phyloP scores from a whole-genome alignment of 2,113 vertebrate species.

The Vulpes vulpes region DNA sequence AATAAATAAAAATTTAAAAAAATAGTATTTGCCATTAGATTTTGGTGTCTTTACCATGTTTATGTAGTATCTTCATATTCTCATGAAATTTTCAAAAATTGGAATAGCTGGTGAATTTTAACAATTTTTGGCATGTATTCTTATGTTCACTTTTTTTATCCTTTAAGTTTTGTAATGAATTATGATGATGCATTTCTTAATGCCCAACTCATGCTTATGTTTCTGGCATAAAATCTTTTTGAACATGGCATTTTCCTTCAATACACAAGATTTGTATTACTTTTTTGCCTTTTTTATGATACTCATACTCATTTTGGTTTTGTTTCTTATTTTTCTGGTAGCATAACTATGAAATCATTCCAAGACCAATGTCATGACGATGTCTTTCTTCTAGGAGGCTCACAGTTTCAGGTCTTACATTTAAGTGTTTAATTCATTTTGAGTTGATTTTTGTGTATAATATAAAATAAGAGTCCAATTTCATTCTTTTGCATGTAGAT shows the following conservation, averaged over 20 bases:
- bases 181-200: not conserved
- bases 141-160: not conserved
- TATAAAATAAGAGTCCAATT: not conserved
- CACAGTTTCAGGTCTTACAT: not conserved
- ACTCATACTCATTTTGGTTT: not conserved
- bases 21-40: not conserved
- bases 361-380: not conserved
- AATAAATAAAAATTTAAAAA: not conserved
- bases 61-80: not conserved
- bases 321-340: not conserved
- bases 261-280: not conserved
- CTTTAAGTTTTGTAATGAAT: not conserved
- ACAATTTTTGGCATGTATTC: not conserved
- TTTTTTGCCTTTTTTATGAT: too few species aligned
- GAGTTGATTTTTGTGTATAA: not conserved
- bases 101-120: not conserved
- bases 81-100: not conserved
- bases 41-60: not conserved
- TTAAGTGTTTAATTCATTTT: not conserved
- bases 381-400: not conserved
- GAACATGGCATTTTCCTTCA: not conserved
- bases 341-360: not conserved
- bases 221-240: not conserved
- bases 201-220: not conserved
- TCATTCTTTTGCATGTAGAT: not conserved